These are phyloP conservation scores for Sebastolobus alascanus DNA, from an alignment of 2,797 vertebrate genomes.

Conservation along the genomic window DNA sequence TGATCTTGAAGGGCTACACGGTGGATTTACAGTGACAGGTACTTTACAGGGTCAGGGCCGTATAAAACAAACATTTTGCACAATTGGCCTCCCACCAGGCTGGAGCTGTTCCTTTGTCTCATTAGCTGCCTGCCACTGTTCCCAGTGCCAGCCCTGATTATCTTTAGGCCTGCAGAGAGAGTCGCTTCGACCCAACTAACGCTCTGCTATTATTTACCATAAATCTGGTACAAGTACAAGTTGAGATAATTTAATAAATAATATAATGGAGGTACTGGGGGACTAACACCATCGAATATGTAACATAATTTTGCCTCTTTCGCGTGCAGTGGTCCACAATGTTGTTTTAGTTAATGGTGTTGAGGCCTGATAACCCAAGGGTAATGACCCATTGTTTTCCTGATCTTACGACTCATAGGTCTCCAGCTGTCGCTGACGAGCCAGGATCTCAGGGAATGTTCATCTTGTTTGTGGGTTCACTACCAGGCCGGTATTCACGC, in stretches of 20 bases:
- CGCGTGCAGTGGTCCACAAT: slow-evolving; percentile 36
- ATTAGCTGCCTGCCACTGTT: slow-evolving; percentile 79
- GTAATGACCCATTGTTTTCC: slow-evolving; percentile 77
- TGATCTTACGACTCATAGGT: slow-evolving; percentile 61
- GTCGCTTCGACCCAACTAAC: slow-evolving; percentile 52
- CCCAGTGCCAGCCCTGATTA: slow-evolving; percentile 77
- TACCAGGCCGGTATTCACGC: slow-evolving; percentile 66
- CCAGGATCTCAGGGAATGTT: slow-evolving; percentile 62
- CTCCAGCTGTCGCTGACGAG: slow-evolving; percentile 60
- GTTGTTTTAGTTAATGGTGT: slow-evolving; percentile 69
- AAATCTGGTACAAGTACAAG: slow-evolving; percentile 48
- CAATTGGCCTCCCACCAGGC: slow-evolving; percentile 75
- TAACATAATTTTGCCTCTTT: slow-evolving; percentile 52
- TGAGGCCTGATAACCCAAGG: slow-evolving; percentile 66
- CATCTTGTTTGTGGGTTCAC: slow-evolving; percentile 73
- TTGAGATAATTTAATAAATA: slow-evolving; percentile 48
- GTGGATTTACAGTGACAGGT: slow-evolving; percentile 70
- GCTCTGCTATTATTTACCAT: slow-evolving; percentile 49
- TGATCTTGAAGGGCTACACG: slow-evolving; percentile 61
- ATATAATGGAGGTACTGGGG: slow-evolving; percentile 44
- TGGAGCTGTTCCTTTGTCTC: slow-evolving; percentile 67
- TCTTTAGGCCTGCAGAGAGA: slow-evolving; percentile 64
- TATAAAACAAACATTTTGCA: slow-evolving; percentile 78
- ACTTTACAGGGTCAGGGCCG: slow-evolving; percentile 63
- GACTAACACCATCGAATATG: slow-evolving; percentile 39